Base-by-base conservation (phyloP, 2,113 vertebrate genomes). In the Aix galericulata region DNA sequence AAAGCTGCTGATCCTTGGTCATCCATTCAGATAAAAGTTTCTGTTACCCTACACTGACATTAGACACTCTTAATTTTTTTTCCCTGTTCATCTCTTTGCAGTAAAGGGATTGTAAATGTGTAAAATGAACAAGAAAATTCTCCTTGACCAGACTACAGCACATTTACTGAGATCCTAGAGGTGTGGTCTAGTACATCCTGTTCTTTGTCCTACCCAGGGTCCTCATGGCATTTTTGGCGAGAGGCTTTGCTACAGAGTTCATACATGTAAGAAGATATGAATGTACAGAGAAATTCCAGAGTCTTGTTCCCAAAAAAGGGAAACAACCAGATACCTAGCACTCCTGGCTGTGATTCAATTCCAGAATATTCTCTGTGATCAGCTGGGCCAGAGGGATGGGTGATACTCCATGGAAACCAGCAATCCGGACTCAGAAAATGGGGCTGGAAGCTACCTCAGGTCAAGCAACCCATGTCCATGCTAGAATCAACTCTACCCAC, bases 251-350 rank as follows among this genome's bases (percentile, higher is more conserved):
- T 64, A 53, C 29, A 22, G 17, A 84, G 46, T 11, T 67, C 74
- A 64, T 46, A 38, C 36, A 38, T 38, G 36, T 38, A 48, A 62
- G 60, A 34, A 52, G 56, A 60, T 38, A 48, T 36, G 55, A 69
- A 77, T 0, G 20, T 7, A 77, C 55, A 77, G 68, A 2, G 1
- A 87, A 55, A 91, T 55, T 74, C 56, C 36, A 84, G 0, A 0
- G 50, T 38, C 31, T 40, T 21, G 6, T 4, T 94, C 34, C 71
- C 63, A 17, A 68, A 82, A 44, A 0, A 84, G 21, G 56, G 56
- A 75, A 53, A 53, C 56, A 74, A 72, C 25, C 38, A 25, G 52
- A 48, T 60, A 59, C 21, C 29, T 31, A 64, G 48, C 42, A 29
- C 58, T 91, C 8, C 72, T 52, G 73, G 14, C 56, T 55, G 56